phyloP scores from a whole-genome alignment of 2,888 invertebrate genomes.

The Timandra comae region DNA sequence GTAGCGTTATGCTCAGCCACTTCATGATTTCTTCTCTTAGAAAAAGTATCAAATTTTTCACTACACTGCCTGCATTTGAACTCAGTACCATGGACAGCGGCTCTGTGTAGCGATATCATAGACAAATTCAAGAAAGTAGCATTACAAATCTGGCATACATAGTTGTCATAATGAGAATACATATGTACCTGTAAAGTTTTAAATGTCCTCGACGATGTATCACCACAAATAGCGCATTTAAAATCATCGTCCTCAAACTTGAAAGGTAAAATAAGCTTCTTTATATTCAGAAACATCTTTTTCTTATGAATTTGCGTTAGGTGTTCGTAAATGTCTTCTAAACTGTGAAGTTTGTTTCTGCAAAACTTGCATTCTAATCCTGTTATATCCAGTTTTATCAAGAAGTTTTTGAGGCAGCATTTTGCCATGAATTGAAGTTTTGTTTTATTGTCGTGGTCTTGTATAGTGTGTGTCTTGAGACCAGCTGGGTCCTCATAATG shows the following conservation, averaged over 20 bases:
- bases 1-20: neutral
- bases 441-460: conserved; percentile 25
- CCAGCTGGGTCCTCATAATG: conserved; percentile 32
- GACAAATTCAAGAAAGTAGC: neutral
- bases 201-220: conserved; percentile 11
- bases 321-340: conserved; percentile 20
- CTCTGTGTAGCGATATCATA: neutral
- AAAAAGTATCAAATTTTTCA: neutral
- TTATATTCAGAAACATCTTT: conserved; percentile 18
- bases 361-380: conserved; percentile 25
- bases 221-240: conserved; percentile 22
- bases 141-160: conserved; percentile 6
- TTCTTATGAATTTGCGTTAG: conserved; percentile 16
- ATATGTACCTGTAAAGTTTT: conserved; percentile 15
- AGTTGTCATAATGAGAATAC: conserved; percentile 14
- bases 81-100: neutral
- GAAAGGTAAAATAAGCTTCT: conserved; percentile 28
- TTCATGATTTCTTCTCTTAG: neutral
- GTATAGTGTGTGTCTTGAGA: conserved; percentile 40
- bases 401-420: conserved; percentile 23
- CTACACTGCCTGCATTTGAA: neutral
- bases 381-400: conserved; percentile 48
- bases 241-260: conserved; percentile 20
- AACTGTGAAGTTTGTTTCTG: conserved; percentile 3
- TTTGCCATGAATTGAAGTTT: conserved; percentile 26